These are phyloP conservation scores for Meandrina meandrites DNA, from an alignment of 92 coral and sea anemone species.

Conservation along the genomic window DNA sequence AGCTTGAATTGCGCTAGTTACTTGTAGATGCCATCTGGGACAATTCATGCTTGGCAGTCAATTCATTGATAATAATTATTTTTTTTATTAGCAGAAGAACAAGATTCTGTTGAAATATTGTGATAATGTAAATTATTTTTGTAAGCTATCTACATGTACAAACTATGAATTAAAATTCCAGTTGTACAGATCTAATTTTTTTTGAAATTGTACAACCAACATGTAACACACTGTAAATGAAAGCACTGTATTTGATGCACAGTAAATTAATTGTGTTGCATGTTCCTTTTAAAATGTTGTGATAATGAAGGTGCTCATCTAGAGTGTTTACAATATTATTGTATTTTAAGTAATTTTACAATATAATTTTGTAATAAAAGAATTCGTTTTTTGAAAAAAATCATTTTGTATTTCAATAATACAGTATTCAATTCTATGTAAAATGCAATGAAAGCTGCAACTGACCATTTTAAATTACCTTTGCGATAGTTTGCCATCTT, in stretches of 20 bases:
- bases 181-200: too few relatives aligned
- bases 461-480: too few relatives aligned
- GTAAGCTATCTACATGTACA: background rate
- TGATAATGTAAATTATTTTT: background rate
- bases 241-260: background rate
- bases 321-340: background rate
- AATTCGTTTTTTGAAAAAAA: too few relatives aligned
- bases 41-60: background rate
- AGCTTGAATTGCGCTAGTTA: too few relatives aligned
- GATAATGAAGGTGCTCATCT: background rate
- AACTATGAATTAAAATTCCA: background rate
- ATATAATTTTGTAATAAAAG: background rate
- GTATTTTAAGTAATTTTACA: too few relatives aligned
- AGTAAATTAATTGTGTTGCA: background rate
- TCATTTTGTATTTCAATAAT: too few relatives aligned
- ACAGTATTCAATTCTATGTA: background rate
- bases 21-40: too few relatives aligned
- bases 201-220: background rate
- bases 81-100: background rate
- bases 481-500: too few relatives aligned
- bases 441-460: too few relatives aligned
- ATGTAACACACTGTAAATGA: background rate
- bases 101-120: background rate
- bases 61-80: background rate
- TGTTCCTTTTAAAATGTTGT: background rate